These are phyloP conservation scores for Menidia menidia DNA, from an alignment of 2,797 vertebrate species.

Conservation along the genomic window DNA sequence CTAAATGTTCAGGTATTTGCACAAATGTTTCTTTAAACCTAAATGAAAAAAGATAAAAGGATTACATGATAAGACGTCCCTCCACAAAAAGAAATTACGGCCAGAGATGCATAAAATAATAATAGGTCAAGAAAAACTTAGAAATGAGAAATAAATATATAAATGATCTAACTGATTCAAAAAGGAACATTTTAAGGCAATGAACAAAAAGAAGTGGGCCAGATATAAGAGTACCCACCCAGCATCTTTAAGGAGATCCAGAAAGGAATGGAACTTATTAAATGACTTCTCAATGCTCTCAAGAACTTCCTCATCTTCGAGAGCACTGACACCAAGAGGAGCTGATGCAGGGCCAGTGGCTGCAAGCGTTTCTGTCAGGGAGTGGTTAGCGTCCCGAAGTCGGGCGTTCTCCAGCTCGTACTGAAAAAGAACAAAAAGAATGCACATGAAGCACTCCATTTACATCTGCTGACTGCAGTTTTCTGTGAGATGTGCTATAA, in stretches of 20 bases:
- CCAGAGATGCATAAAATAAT: conserved; percentile 18
- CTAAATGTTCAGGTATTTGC: too few species aligned
- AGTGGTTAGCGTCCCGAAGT: conserved; percentile 86
- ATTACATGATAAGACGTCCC: background rate
- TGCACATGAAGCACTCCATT: background rate
- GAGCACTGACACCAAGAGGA: conserved; percentile 74
- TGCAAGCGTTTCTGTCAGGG: conserved; percentile 88
- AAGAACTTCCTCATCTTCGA: conserved; percentile 92
- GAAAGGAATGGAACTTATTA: conserved; percentile 94
- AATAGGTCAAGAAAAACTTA: background rate
- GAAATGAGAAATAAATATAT: too few species aligned
- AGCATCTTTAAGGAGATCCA: conserved; percentile 95
- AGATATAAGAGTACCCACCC: conserved; percentile 82
- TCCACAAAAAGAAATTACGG: background rate
- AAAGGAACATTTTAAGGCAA: background rate
- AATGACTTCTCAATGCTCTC: conserved; percentile 95
- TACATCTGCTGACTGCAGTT: background rate
- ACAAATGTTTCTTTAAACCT: too few species aligned
- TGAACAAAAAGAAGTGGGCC: background rate
- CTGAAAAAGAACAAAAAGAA: conserved; percentile 66
- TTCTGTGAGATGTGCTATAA: background rate
- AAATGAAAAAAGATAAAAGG: background rate
- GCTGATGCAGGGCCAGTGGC: conserved; percentile 64
- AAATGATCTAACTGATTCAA: background rate
- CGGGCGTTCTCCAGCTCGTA: conserved; percentile 89